Evolutionary conservation across 1,140 invertebrate species (phyloP).

Genomic region (Drosophila kepulauana): DNA sequence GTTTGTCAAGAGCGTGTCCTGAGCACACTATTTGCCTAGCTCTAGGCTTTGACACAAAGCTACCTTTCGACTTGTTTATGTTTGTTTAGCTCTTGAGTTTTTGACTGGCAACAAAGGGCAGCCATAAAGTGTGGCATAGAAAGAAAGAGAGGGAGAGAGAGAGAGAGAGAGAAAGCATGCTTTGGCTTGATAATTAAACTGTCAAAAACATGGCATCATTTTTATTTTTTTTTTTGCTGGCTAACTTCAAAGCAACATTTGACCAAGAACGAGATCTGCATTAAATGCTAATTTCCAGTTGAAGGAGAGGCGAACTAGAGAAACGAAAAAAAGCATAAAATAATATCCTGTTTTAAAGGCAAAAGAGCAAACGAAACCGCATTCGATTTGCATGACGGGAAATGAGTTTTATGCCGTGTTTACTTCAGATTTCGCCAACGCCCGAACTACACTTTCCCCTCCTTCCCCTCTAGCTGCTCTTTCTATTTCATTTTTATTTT

Average conservation of each 20-base stretch:
- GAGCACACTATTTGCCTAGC: slow-evolving; percentile 9
- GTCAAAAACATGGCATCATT: slow-evolving; percentile 51
- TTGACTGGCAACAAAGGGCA: background rate
- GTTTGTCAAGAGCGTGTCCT: background rate
- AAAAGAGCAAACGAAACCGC: slow-evolving; percentile 42
- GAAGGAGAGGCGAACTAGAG: background rate
- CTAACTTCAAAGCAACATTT: slow-evolving; percentile 60
- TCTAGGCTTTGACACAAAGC: background rate
- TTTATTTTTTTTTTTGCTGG: slow-evolving; percentile 2
- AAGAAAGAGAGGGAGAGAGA: background rate
- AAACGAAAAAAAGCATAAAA: slow-evolving; percentile 34
- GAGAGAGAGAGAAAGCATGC: background rate
- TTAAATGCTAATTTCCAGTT: slow-evolving; percentile 69
- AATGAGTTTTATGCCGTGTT: slow-evolving; percentile 60
- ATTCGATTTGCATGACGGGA: slow-evolving; percentile 65
- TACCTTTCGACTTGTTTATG: background rate
- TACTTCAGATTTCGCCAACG: slow-evolving; percentile 7
- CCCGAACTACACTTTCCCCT: slow-evolving; percentile 12
- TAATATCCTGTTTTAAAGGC: slow-evolving; percentile 68
- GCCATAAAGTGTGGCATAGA: background rate
- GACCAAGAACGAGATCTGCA: slow-evolving; percentile 19
- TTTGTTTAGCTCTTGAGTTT: background rate
- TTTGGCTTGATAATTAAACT: slow-evolving; percentile 63
- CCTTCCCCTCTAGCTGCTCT: background rate
- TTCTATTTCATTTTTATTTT: slow-evolving; percentile 12